Percentiles rank a stretch among this genome's conserved stretches.
phyloP scores from a whole-genome alignment of 2,888 invertebrate genomes.

The Koerneria pararmatus region DNA sequence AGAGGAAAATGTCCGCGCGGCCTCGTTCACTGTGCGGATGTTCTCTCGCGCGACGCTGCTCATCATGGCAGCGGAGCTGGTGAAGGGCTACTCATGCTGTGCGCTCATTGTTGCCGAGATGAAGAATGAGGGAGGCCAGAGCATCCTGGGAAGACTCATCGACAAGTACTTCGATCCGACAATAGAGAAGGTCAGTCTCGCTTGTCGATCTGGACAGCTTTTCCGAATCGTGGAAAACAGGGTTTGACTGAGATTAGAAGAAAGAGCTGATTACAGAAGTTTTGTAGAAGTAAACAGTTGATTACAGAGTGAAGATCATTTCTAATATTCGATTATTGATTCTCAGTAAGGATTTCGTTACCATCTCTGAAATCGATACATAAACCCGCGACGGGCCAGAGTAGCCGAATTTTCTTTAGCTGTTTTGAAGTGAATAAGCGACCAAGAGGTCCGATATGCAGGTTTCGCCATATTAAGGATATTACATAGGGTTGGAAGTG shows the following conservation, averaged over 20 bases:
- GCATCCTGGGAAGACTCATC: constrained; percentile 28
- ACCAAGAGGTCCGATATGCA: too few species aligned
- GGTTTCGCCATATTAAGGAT: too few species aligned
- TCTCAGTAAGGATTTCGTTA: too few species aligned
- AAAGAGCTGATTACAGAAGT: background rate
- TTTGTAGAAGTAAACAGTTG: too few species aligned
- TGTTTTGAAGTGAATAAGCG: too few species aligned
- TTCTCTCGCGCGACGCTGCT: constrained; percentile 32
- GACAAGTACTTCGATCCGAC: constrained; percentile 32
- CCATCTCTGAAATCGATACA: too few species aligned
- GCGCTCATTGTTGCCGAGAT: constrained; percentile 30
- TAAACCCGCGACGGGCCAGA: constrained; percentile 10
- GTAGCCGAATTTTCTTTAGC: background rate
- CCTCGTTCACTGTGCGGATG: constrained; percentile 18
- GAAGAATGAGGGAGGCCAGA: constrained; percentile 23
- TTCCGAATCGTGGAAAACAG: background rate
- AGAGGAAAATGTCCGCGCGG: constrained; percentile 1
- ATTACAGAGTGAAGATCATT: too few species aligned
- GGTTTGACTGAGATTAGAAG: background rate
- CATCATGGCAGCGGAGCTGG: constrained; percentile 34
- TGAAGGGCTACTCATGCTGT: constrained; percentile 33
- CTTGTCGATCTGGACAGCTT: too few species aligned
- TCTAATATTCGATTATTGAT: too few species aligned
- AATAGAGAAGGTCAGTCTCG: constrained; percentile 23
- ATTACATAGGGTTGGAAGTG: too few species aligned